Evolutionary conservation across 2,797 vertebrate genomes (phyloP).

Genomic region (Zalophus californianus): DNA sequence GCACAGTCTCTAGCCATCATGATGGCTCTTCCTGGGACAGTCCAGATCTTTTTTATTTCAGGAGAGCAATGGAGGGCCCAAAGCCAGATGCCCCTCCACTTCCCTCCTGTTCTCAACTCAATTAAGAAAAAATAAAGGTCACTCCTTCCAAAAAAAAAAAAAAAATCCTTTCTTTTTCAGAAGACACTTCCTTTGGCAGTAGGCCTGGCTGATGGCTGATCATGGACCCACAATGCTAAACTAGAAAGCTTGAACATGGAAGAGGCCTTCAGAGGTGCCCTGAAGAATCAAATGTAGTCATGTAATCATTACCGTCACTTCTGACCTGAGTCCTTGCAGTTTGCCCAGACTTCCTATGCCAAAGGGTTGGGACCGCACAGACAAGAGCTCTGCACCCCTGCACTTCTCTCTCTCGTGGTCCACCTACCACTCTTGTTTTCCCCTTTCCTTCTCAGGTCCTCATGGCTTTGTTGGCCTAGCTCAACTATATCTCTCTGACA

Average conservation of each 20-base stretch:
- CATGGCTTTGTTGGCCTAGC: not conserved
- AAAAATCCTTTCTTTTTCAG: not conserved
- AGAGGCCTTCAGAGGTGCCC: not conserved
- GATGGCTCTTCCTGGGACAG: not conserved
- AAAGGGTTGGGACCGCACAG: fast-evolving
- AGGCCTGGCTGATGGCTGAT: not conserved
- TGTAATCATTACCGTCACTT: not conserved
- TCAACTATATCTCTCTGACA: not conserved
- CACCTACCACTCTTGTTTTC: not conserved
- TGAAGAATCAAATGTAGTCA: not conserved
- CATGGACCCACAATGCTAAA: not conserved
- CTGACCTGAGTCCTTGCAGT: not conserved
- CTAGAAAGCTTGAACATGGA: not conserved
- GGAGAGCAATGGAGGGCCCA: not conserved
- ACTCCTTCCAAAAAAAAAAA: slow-evolving; percentile 78
- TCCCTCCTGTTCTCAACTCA: slow-evolving; percentile 83
- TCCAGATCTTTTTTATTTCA: not conserved
- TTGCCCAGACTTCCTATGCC: not conserved
- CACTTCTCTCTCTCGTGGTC: no score
- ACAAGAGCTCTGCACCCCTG: fast-evolving
- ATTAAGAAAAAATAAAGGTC: slow-evolving; percentile 81
- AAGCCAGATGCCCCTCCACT: slow-evolving; percentile 77
- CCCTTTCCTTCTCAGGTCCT: not conserved
- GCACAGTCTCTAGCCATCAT: not conserved
- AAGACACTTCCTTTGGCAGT: not conserved